A percentile compares a stretch with the other conserved stretches of the same genome.
These are phyloP conservation scores for Sarcoramphus papa DNA, from an alignment of 2,797 vertebrate genomes.

Conservation along the genomic window DNA sequence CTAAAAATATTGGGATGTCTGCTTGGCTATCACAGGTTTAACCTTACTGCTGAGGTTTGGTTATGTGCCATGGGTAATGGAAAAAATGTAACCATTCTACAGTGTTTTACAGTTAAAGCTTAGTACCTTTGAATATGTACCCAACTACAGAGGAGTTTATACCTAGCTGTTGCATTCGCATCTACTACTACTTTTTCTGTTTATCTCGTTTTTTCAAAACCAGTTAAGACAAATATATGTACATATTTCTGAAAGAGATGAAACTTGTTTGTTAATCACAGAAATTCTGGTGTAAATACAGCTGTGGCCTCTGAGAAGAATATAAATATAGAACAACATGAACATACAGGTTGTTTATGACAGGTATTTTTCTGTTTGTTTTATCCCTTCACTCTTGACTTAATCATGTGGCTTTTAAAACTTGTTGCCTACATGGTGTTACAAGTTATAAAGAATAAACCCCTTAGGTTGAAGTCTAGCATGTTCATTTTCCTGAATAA, in stretches of 20 bases:
- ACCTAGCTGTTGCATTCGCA: not conserved
- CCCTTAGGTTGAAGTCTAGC: not conserved
- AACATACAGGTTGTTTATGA: not conserved
- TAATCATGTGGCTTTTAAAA: not conserved
- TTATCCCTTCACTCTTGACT: not conserved
- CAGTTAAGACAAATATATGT: not conserved
- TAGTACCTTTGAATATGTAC: not conserved
- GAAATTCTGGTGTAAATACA: not conserved
- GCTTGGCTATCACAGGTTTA: not conserved
- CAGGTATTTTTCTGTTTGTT: not conserved
- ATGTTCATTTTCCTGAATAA: not conserved
- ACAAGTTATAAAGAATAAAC: not conserved
- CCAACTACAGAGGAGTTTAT: not conserved
- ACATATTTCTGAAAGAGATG: not conserved
- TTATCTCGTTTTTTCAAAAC: not conserved
- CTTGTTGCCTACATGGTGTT: not conserved
- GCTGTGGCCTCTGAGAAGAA: not conserved
- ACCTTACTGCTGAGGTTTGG: not conserved
- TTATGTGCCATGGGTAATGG: not conserved
- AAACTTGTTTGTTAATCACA: not conserved
- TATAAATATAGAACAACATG: not conserved
- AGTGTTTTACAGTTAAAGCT: not conserved
- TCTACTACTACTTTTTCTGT: not conserved
- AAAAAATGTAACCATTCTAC: not conserved
- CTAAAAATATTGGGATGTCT: not conserved